A percentile compares a stretch with the other conserved stretches of the same genome.
These are phyloP conservation scores for Kobus ellipsiprymnus DNA, from an alignment of 2,113 vertebrate genomes.

Conservation along the genomic window DNA sequence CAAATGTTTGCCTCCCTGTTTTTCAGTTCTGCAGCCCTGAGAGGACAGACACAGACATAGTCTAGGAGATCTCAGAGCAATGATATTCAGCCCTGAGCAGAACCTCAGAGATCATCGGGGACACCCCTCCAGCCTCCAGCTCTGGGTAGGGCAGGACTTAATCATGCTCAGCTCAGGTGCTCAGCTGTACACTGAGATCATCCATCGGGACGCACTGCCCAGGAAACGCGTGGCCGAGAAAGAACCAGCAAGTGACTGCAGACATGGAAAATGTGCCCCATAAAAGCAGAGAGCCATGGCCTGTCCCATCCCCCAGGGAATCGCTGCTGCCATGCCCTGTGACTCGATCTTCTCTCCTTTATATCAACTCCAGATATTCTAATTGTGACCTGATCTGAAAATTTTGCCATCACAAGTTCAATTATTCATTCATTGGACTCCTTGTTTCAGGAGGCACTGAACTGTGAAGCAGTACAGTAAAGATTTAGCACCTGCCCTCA, in stretches of 20 bases:
- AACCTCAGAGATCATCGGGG: not conserved
- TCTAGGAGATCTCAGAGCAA: not conserved
- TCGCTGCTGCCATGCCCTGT: accelerated
- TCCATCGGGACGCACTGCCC: no score
- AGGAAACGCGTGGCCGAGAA: not conserved
- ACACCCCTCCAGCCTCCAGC: not conserved
- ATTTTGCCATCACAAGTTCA: not conserved
- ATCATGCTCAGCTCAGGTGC: not conserved
- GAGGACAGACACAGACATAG: not conserved
- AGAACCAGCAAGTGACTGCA: not conserved
- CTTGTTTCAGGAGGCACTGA: not conserved
- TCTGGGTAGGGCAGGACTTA: not conserved
- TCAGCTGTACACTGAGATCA: not conserved
- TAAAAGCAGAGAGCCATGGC: not conserved
- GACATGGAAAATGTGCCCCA: not conserved
- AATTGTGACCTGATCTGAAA: not conserved
- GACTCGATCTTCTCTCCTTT: not conserved
- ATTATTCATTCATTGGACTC: not conserved
- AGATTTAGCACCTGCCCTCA: not conserved
- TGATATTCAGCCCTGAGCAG: not conserved
- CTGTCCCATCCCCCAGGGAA: not conserved
- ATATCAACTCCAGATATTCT: not conserved
- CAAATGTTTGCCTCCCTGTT: slow-evolving; percentile 2
- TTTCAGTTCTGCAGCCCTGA: not conserved
- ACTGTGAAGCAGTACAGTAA: not conserved